Base-by-base conservation (phyloP, 2,888 invertebrate genomes). In the Polymixis lichenea region DNA sequence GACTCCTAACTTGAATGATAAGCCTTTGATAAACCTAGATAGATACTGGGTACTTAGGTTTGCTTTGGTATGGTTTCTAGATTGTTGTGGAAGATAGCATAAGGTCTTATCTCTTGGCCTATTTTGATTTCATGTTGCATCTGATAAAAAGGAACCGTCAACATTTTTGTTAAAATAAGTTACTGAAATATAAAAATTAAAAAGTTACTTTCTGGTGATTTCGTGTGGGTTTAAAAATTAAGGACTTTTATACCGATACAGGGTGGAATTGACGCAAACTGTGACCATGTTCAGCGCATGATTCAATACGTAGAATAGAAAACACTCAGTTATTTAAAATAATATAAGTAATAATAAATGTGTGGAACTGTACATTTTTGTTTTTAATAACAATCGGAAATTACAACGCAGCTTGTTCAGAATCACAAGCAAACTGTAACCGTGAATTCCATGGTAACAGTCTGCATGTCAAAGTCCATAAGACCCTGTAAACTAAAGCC, bases 71-170 rank as follows among this genome's bases (percentile, higher is more conserved):
- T 58, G 13, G 13, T 60, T 65, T 71, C 58, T 56, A 83, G 28
- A 70, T 67, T 55, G 13, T 67, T 58, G 58, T 67, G 19, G n/a
- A 62, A 69, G 56, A 66, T 69, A 78, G 60, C 55, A 13, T n/a
- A 55, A 25, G 19, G 22, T 53, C 22, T 78, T 81, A 81, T 83
- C 79, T 66, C 22, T n/a, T 53, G 66, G n/a, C 84, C 82, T 82
- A 75, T 74, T 75, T 83, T 83, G 46, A 74, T 82, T 62, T 58
- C 19, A 38, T 68, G 38, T 53, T 51, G 66, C 15, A 19, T 53
- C 71, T 55, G 70, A 60, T 62, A 62, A 58, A 28, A 53, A 8
- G 8, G 46, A 3, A 15, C 19, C 13, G 25, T 17, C 17, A 17
- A 7, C 1, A 17, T 55, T 62, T 28, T 13, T 60, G 15, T 51